phyloP scores from a whole-genome alignment of 2,797 vertebrate genomes.

The Leptodactylus fallax region DNA sequence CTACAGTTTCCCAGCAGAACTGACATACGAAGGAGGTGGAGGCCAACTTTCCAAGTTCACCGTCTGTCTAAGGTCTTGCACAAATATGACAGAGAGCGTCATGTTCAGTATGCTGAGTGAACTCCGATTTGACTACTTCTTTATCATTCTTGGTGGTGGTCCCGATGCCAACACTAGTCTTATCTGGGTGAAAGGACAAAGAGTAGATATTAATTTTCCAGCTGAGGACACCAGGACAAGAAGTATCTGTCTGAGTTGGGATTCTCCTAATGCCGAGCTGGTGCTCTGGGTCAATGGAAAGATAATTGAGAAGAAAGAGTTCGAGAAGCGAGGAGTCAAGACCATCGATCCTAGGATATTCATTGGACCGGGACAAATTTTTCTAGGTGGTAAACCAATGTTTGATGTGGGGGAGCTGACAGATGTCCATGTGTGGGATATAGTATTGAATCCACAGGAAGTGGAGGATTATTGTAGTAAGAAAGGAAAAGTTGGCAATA shows the following conservation, averaged over 20 bases:
- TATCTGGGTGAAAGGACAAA: slow-evolving; percentile 31
- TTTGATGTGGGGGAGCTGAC: slow-evolving; percentile 20
- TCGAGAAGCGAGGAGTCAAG: not conserved
- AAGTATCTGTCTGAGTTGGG: slow-evolving; percentile 31
- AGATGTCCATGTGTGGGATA: slow-evolving; percentile 45
- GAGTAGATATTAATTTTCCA: slow-evolving; percentile 25
- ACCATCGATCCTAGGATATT: slow-evolving; percentile 2
- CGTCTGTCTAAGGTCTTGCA: slow-evolving; percentile 27
- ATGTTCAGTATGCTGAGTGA: slow-evolving; percentile 35
- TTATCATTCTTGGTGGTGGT: slow-evolving; percentile 30
- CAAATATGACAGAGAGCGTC: slow-evolving; percentile 17
- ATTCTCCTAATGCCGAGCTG: not conserved
- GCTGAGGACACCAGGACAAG: not conserved
- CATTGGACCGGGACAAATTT: slow-evolving; percentile 37
- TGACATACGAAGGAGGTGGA: not conserved
- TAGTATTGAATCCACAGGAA: not conserved
- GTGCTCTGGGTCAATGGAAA: slow-evolving; percentile 25
- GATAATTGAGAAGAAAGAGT: not conserved
- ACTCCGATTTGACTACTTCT: slow-evolving; percentile 9
- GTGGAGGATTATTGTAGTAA: slow-evolving; percentile 1
- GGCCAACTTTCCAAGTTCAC: not conserved
- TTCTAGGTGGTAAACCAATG: slow-evolving; percentile 36
- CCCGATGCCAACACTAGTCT: slow-evolving; percentile 27
- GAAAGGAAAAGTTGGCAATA: slow-evolving; percentile 18
- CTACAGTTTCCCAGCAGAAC: slow-evolving; percentile 32